Conservation (phyloP, 2,113 vertebrate species). For the Himantopus leucocephalus region DNA sequence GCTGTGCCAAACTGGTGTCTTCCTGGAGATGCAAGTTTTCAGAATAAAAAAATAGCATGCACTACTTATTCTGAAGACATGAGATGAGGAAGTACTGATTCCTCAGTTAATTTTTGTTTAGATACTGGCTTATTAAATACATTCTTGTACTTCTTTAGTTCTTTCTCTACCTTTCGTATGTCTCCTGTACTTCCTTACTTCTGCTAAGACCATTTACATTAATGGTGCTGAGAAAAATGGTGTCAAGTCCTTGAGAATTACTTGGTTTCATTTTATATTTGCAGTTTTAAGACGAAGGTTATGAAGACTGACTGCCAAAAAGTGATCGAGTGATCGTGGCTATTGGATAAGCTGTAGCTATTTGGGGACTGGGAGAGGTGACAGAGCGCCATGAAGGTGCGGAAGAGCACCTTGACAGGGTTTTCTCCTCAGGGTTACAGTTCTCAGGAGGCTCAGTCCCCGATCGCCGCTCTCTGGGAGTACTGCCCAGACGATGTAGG, state of each 20-base stretch:
- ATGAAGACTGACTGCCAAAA: background rate
- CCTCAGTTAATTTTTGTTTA: background rate
- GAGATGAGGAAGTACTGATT: background rate
- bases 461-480: accelerated
- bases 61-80: background rate
- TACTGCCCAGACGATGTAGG: background rate
- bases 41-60: background rate
- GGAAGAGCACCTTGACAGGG: background rate
- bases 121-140: background rate
- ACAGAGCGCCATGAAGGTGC: background rate
- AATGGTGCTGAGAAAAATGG: background rate
- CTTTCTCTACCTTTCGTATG: background rate
- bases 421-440: background rate
- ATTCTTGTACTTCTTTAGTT: background rate
- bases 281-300: background rate
- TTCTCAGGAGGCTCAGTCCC: too few species aligned
- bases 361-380: background rate
- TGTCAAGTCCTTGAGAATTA: background rate
- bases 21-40: background rate
- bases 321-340: accelerated
- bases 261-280: background rate
- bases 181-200: background rate
- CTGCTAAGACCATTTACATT: background rate
- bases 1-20: background rate
- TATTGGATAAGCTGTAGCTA: background rate